Conservation (phyloP, 2,113 vertebrate species). For the Lophochroa leadbeateri region DNA sequence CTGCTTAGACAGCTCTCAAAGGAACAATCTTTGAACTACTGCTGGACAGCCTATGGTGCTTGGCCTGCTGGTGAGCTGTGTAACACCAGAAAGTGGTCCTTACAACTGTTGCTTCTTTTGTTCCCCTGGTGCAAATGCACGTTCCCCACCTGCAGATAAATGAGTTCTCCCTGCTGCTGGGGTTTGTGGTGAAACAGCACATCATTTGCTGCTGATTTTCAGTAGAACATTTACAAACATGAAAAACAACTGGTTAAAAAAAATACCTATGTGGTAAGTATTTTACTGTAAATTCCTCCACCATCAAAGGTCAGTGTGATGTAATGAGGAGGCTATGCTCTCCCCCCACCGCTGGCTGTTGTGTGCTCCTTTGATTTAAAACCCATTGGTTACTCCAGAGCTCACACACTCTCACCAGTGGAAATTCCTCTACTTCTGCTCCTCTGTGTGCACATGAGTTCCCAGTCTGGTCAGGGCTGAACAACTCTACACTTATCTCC, state of each 20-base stretch:
- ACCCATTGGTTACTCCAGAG: not conserved
- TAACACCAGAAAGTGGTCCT: not conserved
- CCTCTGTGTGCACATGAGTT: not conserved
- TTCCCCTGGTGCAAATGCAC: not conserved
- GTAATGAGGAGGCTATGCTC: not conserved
- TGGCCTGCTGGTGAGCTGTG: not conserved
- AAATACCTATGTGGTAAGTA: not conserved
- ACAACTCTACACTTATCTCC: not conserved
- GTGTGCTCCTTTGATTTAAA: not conserved
- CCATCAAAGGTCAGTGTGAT: not conserved
- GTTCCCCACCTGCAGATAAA: not conserved
- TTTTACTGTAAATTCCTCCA: not conserved
- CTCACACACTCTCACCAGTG: not conserved
- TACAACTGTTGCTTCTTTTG: not conserved
- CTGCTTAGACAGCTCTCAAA: not conserved
- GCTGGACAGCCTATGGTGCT: not conserved
- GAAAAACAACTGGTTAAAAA: not conserved
- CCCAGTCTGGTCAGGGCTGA: not conserved
- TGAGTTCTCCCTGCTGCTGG: not conserved
- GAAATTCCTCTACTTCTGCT: not conserved
- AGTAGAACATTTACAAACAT: not conserved
- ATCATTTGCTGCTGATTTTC: not conserved
- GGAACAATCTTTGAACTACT: not conserved
- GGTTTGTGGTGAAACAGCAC: not conserved
- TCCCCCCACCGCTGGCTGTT: accelerated